phyloP scores from a whole-genome alignment of 2,888 invertebrate genomes.

The Aethes cnicana region DNA sequence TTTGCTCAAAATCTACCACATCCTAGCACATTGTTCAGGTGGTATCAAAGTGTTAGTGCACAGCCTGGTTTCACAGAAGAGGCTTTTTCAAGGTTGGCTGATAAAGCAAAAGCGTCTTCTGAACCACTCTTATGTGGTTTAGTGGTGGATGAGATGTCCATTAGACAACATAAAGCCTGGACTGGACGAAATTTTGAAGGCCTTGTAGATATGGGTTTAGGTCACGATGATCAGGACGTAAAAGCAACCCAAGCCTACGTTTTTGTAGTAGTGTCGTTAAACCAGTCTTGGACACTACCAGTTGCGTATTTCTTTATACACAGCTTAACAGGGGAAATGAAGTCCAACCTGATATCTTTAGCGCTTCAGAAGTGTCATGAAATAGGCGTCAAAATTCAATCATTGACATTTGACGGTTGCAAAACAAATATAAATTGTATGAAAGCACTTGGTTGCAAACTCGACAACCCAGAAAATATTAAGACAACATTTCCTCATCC shows the following conservation, averaged over 20 bases:
- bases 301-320: conserved; percentile 17
- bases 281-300: conserved; percentile 5
- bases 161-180: conserved; percentile 21
- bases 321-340: conserved; percentile 1
- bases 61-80: conserved; percentile 7
- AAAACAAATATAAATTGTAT: neutral
- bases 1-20: conserved; percentile 3
- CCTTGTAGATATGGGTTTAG: conserved; percentile 14
- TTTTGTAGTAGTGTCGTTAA: conserved; percentile 12
- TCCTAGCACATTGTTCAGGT: conserved; percentile 2
- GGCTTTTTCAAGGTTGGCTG: neutral
- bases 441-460: neutral
- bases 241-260: conserved; percentile 17
- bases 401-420: conserved; percentile 1
- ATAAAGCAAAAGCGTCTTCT: neutral
- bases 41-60: neutral
- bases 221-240: neutral
- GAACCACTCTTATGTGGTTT: conserved; percentile 11
- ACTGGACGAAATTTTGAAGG: conserved; percentile 5
- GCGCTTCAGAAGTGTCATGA: conserved; percentile 13
- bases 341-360: neutral
- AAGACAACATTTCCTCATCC: conserved; percentile 1
- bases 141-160: conserved; percentile 20
- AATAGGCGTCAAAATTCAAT: neutral
- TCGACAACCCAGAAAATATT: neutral